phyloP scores from a whole-genome alignment of 30 jellyfish, hydroid and myxozoan genomes.

The Cassiopea xamachana region DNA sequence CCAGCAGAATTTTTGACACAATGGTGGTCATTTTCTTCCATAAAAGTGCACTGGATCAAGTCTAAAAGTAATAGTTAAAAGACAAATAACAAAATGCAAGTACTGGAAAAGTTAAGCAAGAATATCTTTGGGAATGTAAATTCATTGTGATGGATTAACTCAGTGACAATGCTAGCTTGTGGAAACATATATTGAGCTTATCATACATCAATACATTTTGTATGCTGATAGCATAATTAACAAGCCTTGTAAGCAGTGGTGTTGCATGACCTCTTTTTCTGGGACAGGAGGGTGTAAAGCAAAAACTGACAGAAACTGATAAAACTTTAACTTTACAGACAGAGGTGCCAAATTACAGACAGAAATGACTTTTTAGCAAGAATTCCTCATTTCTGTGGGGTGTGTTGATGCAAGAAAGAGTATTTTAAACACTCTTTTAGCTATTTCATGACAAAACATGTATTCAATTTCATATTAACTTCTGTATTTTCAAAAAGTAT shows the following conservation, averaged over 20 bases:
- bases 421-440: too few relatives aligned
- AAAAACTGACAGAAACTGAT: too few relatives aligned
- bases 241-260: neutral
- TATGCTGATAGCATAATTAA: neutral
- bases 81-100: neutral
- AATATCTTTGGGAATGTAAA: neutral
- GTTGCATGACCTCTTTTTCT: too few relatives aligned
- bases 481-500: too few relatives aligned
- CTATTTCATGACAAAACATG: too few relatives aligned
- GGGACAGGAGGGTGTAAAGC: too few relatives aligned
- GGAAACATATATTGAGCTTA: neutral
- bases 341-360: too few relatives aligned
- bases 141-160: neutral
- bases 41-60: conserved; percentile 4
- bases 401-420: too few relatives aligned
- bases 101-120: neutral
- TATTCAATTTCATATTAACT: too few relatives aligned
- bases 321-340: too few relatives aligned
- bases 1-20: neutral
- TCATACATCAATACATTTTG: neutral
- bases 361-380: too few relatives aligned
- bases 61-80: conserved; percentile 1
- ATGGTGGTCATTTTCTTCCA: conserved; percentile 20
- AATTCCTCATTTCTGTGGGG: too few relatives aligned
- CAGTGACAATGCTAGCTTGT: neutral